Conservation (phyloP, 1,140 invertebrate genomes). For the Aradophagus sp. region DNA sequence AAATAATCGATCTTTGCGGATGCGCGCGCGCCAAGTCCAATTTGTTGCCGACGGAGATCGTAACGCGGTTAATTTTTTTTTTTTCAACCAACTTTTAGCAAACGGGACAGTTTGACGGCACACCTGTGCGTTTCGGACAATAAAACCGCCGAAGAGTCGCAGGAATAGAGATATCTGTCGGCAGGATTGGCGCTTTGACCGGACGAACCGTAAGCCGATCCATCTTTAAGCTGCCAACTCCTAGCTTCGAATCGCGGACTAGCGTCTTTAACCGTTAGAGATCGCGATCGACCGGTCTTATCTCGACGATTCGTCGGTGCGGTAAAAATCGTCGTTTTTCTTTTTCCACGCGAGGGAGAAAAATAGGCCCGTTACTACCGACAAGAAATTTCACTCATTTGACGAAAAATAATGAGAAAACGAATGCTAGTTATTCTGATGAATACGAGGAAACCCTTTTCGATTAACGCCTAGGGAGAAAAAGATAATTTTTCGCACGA, state of each 20-base stretch:
- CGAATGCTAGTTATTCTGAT: too few species aligned
- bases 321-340: constrained; percentile 16
- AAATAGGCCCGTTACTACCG: too few species aligned
- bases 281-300: constrained; percentile 47
- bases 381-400: too few species aligned
- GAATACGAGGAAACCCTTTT: too few species aligned
- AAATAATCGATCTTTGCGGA: too few species aligned
- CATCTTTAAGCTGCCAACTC: constrained; percentile 57
- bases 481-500: too few species aligned
- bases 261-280: constrained; percentile 55
- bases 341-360: constrained; percentile 8
- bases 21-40: too few species aligned
- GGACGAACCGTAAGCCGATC: constrained; percentile 43
- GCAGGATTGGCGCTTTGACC: constrained; percentile 52
- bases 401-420: too few species aligned
- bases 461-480: too few species aligned
- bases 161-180: constrained; percentile 57
- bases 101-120: constrained; percentile 55
- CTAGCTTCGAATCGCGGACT: constrained; percentile 48
- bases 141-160: constrained; percentile 54
- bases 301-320: constrained; percentile 34
- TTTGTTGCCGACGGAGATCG: too few species aligned
- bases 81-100: too few species aligned
- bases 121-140: constrained; percentile 53
- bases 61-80: too few species aligned